Base-by-base conservation (phyloP, 2,113 vertebrate species). In the Nycticebus coucang region DNA sequence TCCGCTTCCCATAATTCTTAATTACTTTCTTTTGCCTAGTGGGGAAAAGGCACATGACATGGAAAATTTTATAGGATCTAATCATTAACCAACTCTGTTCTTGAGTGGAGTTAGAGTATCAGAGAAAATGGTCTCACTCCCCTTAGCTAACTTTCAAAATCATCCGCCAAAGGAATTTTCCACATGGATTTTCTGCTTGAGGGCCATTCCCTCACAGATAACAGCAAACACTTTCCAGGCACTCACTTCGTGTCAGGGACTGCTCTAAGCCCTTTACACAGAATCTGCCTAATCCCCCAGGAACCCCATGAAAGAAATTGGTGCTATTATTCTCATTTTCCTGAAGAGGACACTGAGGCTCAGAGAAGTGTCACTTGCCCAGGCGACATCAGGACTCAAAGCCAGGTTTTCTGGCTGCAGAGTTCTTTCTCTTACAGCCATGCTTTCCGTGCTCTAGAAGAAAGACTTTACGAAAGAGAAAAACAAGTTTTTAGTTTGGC, bases 11-110 rank as follows among this genome's bases (percentile, higher is more conserved):
- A 95, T 97, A 98, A 98, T 97, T 97, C 97, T 98, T 98, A 98
- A 98, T 97, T 97, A 98, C 97, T 97, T 97, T 98, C 94, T 93
- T 74, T 95, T 88, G 97, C 97, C 97, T 97, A 74, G 95, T 98
- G 97, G 97, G 97, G 97, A 95, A 96, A 96, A 95, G 95, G 97
- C 97, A 97, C 97, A 96, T 97, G 97, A 97, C 97, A 96, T 95
- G 97, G 97, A 97, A 97, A 96, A 96, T 97, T 97, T 98, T 97
- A 97, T 96, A 97, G 96, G 91, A 74, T 90, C 87, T 97, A 98
- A 98, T 97, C 97, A 97, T 98, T 98, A 98, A 98, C 97, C 87
- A 93, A 82, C 94, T 97, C 97, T 78, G 94, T 95, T 96, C 97
- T 97, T 80, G 80, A 94, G 89, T 83, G 96, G 86, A 97, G 79